phyloP scores from a whole-genome alignment of 2,797 vertebrate genomes.

The Chaunax sp. region DNA sequence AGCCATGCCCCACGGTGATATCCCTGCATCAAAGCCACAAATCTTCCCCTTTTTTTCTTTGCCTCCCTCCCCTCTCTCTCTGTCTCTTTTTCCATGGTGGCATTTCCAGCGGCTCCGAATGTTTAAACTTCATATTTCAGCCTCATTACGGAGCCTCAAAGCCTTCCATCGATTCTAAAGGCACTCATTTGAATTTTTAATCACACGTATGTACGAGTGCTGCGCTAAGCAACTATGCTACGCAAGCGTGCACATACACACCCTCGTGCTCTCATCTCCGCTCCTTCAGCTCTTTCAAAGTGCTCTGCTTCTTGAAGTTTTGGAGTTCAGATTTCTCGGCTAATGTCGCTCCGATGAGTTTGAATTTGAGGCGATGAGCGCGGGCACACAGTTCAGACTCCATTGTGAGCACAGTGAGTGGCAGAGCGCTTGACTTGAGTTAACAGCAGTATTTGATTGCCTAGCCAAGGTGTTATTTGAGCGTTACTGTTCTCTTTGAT shows the following conservation, averaged over 20 bases:
- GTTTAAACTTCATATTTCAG: slow-evolving; percentile 90
- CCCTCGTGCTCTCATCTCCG: slow-evolving; percentile 56
- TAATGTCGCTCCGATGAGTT: slow-evolving; percentile 54
- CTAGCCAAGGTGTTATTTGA: slow-evolving; percentile 51
- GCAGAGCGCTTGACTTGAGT: slow-evolving; percentile 45
- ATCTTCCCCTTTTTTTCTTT: slow-evolving; percentile 71
- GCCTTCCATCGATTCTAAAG: slow-evolving; percentile 93
- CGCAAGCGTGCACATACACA: slow-evolving; percentile 19
- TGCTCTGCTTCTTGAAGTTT: slow-evolving; percentile 72
- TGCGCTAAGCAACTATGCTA: slow-evolving; percentile 84
- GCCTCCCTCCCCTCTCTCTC: slow-evolving; percentile 60
- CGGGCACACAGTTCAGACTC: slow-evolving; percentile 32
- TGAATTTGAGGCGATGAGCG: slow-evolving; percentile 51
- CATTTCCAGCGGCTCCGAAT: slow-evolving; percentile 89
- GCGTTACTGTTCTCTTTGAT: slow-evolving; percentile 68
- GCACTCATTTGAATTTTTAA: slow-evolving; percentile 97
- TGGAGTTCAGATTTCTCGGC: slow-evolving; percentile 69
- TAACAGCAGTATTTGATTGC: slow-evolving; percentile 57
- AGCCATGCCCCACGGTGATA: slow-evolving; percentile 88
- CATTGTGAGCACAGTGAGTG: slow-evolving; percentile 50
- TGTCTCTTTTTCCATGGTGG: slow-evolving; percentile 85
- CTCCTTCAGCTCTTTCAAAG: slow-evolving; percentile 77
- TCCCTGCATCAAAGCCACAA: slow-evolving; percentile 91
- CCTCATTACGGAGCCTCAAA: slow-evolving; percentile 95
- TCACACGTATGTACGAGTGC: slow-evolving; percentile 89